Percentiles rank a stretch among this genome's conserved stretches.
Evolutionary conservation across 1,140 invertebrate genomes (phyloP).

Genomic region (Brachionus rubens): DNA sequence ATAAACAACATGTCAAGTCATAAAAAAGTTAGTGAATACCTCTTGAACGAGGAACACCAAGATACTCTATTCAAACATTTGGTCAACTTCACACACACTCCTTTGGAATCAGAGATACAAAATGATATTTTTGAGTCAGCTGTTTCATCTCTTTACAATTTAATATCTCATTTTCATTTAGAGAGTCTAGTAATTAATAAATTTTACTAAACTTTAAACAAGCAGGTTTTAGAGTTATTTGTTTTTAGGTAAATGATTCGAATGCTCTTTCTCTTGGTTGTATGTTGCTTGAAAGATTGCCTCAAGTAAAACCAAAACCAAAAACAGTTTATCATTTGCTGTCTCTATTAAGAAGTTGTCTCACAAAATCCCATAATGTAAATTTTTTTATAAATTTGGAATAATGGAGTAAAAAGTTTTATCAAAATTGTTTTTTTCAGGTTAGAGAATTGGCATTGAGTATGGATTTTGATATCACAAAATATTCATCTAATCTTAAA

Average conservation of each 20-base stretch:
- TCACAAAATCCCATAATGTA: constrained; percentile 27
- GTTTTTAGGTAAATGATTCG: not conserved
- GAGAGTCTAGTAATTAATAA: constrained; percentile 12
- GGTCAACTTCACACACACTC: not conserved
- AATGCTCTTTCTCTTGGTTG: constrained; percentile 40
- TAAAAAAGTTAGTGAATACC: not conserved
- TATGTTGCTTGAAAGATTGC: constrained; percentile 24
- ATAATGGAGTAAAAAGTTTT: not conserved
- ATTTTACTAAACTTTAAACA: too few relatives aligned
- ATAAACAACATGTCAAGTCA: constrained; percentile 30
- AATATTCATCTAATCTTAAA: constrained; percentile 20
- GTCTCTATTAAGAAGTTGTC: constrained; percentile 41
- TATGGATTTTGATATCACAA: constrained; percentile 20
- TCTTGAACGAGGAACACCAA: constrained; percentile 8
- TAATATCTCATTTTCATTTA: not conserved
- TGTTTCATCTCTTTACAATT: constrained; percentile 20
- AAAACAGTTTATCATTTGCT: constrained; percentile 42
- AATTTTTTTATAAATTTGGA: not conserved
- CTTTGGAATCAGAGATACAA: not conserved
- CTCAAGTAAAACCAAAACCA: not conserved
- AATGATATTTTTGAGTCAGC: constrained; percentile 30
- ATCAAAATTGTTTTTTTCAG: not conserved
- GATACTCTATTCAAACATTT: constrained; percentile 13
- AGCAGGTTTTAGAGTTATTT: too few relatives aligned
- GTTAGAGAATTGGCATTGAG: constrained; percentile 15